These are phyloP conservation scores for Drosophila trapezifrons DNA, from an alignment of 1,140 invertebrate genomes.

Conservation along the genomic window DNA sequence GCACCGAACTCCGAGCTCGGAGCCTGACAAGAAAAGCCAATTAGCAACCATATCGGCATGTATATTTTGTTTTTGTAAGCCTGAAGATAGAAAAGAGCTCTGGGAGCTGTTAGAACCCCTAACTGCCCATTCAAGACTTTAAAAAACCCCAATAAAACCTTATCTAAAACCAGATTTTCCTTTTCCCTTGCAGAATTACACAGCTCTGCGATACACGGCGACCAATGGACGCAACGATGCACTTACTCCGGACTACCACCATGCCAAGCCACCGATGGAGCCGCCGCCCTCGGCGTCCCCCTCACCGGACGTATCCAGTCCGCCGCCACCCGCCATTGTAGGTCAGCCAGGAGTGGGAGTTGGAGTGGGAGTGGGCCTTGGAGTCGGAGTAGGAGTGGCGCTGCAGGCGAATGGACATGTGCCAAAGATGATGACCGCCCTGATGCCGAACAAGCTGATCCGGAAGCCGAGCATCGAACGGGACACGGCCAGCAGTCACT, in stretches of 20 bases:
- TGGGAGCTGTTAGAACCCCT: too few species aligned
- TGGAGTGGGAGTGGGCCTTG: slow-evolving; percentile 37
- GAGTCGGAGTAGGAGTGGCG: slow-evolving; percentile 28
- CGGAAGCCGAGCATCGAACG: slow-evolving; percentile 94
- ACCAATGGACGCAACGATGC: slow-evolving; percentile 76
- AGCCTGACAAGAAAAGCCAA: too few species aligned
- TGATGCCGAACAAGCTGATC: slow-evolving; percentile 90
- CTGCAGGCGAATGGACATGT: slow-evolving; percentile 70
- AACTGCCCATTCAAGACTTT: too few species aligned
- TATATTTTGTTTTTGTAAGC: too few species aligned
- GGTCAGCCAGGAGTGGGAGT: slow-evolving; percentile 36
- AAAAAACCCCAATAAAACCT: not conserved
- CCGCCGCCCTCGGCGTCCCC: slow-evolving; percentile 64
- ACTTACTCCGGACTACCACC: slow-evolving; percentile 73
- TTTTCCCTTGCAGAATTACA: slow-evolving; percentile 64
- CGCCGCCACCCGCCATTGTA: slow-evolving; percentile 49
- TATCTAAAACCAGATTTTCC: not conserved
- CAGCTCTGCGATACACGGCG: slow-evolving; percentile 75
- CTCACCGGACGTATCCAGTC: slow-evolving; percentile 60
- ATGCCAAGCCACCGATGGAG: slow-evolving; percentile 74
- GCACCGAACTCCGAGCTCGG: too few species aligned
- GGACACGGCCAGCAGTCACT: slow-evolving; percentile 88
- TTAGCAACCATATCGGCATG: too few species aligned
- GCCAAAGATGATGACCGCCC: slow-evolving; percentile 81
- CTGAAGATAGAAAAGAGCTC: too few species aligned